A percentile compares a stretch with the other conserved stretches of the same genome.
phyloP scores from a whole-genome alignment of 2,888 invertebrate species.

The Rhimphoctona megacephalus region DNA sequence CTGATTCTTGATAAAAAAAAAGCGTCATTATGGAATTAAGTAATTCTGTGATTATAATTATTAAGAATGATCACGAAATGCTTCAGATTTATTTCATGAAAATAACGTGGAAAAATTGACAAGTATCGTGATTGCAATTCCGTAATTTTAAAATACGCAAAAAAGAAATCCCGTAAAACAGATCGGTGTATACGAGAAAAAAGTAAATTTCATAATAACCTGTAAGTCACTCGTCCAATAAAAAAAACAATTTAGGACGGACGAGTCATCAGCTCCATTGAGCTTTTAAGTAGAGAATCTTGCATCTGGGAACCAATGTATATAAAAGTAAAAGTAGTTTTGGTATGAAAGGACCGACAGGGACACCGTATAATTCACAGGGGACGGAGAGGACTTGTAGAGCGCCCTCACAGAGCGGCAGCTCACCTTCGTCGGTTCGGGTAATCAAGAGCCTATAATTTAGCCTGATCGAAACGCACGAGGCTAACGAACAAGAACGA shows the following conservation, averaged over 20 bases:
- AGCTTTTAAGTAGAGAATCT: conserved; percentile 58
- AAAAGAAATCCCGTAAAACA: background rate
- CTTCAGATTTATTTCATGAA: background rate
- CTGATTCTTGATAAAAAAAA: too few relatives aligned
- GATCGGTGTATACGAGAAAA: conserved; percentile 7
- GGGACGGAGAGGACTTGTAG: conserved; percentile 15
- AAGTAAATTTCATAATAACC: conserved; percentile 57
- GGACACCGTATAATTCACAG: conserved; percentile 38
- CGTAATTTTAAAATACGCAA: background rate
- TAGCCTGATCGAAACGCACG: conserved; percentile 83
- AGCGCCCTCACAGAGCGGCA: conserved; percentile 25
- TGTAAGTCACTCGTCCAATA: conserved; percentile 59
- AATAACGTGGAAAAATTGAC: background rate
- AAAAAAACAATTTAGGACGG: conserved; percentile 46
- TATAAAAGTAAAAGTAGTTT: conserved; percentile 38
- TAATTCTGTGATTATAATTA: background rate
- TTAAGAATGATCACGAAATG: background rate
- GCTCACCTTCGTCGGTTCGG: conserved; percentile 60
- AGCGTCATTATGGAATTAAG: background rate
- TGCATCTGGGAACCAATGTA: background rate
- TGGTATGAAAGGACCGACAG: conserved; percentile 18
- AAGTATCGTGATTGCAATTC: background rate
- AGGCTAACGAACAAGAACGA: conserved; percentile 84
- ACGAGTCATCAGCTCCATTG: conserved; percentile 60
- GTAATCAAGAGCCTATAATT: conserved; percentile 85